Percentiles rank a stretch among this genome's conserved stretches.
Conservation (phyloP, 2,888 invertebrate species). For the Ctena decussata region DNA sequence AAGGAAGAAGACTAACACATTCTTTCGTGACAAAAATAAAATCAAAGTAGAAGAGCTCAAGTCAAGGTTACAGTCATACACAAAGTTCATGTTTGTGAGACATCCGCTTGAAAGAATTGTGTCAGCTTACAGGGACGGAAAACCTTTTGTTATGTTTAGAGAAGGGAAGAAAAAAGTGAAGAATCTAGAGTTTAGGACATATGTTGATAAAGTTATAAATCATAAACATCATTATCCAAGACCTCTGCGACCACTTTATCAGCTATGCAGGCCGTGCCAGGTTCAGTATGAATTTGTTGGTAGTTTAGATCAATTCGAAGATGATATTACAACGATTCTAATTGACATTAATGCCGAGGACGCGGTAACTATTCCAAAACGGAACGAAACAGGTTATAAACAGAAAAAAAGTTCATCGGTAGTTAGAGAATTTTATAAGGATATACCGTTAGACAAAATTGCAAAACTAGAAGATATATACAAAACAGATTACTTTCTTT, state of each 20-base stretch:
- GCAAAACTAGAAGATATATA: neutral
- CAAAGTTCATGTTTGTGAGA: neutral
- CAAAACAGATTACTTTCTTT: neutral
- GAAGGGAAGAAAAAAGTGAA: neutral
- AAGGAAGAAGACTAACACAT: neutral
- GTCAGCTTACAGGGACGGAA: neutral
- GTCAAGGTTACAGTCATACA: neutral
- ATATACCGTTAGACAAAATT: neutral
- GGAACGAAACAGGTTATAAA: neutral
- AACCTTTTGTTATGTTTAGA: neutral
- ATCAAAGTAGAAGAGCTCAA: neutral
- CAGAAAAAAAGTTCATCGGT: neutral
- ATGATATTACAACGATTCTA: neutral
- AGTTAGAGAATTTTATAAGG: neutral
- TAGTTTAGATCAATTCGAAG: neutral
- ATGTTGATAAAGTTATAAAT: neutral
- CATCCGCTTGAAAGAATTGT: neutral
- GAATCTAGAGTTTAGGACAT: neutral
- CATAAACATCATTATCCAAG: neutral
- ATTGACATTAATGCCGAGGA: neutral
- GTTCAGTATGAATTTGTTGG: neutral
- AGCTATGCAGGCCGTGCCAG: neutral
- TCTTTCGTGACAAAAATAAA: neutral
- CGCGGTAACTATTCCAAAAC: neutral
- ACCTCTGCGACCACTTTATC: neutral